Conservation (phyloP, 1,140 invertebrate genomes). For the Sitophilus oryzae region DNA sequence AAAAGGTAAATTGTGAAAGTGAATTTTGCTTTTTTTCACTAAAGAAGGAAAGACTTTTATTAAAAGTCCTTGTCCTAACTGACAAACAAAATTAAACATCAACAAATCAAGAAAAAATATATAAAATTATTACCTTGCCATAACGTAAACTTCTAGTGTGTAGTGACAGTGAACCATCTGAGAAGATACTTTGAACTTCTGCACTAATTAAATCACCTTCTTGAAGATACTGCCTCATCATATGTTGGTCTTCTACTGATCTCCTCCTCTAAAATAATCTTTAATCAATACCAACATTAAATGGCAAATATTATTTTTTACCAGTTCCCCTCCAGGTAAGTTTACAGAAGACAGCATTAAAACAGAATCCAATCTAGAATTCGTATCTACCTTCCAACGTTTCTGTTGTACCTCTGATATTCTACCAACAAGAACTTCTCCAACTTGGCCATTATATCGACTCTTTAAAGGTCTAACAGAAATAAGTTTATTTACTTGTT, state of each 20-base stretch:
- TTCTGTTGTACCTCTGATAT: constrained; percentile 87
- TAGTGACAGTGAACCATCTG: constrained; percentile 86
- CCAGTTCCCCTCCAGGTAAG: constrained; percentile 92
- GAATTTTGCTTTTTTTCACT: constrained; percentile 89
- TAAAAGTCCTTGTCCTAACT: constrained; percentile 80
- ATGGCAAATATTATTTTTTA: constrained; percentile 42
- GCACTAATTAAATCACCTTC: constrained; percentile 97
- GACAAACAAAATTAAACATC: constrained; percentile 2
- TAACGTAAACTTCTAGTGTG: constrained; percentile 96
- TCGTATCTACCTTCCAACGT: constrained; percentile 94
- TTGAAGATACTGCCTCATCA: constrained; percentile 91
- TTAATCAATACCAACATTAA: constrained; percentile 2
- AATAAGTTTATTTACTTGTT: constrained; percentile 92
- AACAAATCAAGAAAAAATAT: constrained; percentile 10
- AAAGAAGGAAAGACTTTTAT: constrained; percentile 89
- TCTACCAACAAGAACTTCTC: constrained; percentile 93
- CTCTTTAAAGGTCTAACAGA: constrained; percentile 86
- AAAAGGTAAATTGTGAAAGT: constrained; percentile 90
- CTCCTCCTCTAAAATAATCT: constrained; percentile 65
- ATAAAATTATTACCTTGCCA: constrained; percentile 68
- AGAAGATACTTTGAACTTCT: constrained; percentile 89
- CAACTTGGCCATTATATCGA: constrained; percentile 89
- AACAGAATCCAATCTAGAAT: constrained; percentile 82
- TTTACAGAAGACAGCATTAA: constrained; percentile 91
- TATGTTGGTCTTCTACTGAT: constrained; percentile 94